Conservation (phyloP, 2,888 invertebrate genomes). For the Meliscaeva auricollis region DNA sequence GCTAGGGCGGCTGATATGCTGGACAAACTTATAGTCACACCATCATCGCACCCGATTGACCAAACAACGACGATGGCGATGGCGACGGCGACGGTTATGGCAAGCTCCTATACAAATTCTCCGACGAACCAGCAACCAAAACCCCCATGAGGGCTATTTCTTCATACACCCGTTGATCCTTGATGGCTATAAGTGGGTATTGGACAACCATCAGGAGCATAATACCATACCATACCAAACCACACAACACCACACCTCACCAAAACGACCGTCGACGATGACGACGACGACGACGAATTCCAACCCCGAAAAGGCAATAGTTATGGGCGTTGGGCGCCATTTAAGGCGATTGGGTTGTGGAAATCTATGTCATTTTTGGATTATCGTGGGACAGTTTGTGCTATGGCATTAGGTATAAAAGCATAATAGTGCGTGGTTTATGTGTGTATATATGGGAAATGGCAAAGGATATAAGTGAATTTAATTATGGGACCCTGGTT, state of each 20-base stretch:
- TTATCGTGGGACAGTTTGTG: constrained; percentile 65
- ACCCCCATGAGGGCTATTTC: constrained; percentile 65
- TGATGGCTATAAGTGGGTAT: constrained; percentile 42
- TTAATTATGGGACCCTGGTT: constrained; percentile 69
- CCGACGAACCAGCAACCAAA: constrained; percentile 51
- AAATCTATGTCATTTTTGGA: constrained; percentile 70
- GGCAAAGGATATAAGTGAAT: constrained; percentile 60
- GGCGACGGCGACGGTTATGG: neutral
- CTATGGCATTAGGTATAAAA: constrained; percentile 47
- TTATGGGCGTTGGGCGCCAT: constrained; percentile 61
- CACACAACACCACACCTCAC: neutral
- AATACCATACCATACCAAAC: neutral
- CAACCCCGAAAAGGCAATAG: constrained; percentile 15
- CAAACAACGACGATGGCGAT: too few relatives aligned
- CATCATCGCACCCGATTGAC: neutral
- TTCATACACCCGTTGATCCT: constrained; percentile 44
- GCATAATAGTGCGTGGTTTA: constrained; percentile 59
- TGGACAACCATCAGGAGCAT: constrained; percentile 15
- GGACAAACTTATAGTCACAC: constrained; percentile 37
- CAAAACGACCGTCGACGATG: neutral
- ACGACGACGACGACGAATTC: constrained; percentile 11
- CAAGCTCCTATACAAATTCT: constrained; percentile 46
- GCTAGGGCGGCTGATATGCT: constrained; percentile 60
- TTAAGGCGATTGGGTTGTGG: constrained; percentile 58
- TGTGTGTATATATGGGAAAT: constrained; percentile 23